phyloP scores from a whole-genome alignment of 1,140 invertebrate genomes.

The Hirudo medicinalis region DNA sequence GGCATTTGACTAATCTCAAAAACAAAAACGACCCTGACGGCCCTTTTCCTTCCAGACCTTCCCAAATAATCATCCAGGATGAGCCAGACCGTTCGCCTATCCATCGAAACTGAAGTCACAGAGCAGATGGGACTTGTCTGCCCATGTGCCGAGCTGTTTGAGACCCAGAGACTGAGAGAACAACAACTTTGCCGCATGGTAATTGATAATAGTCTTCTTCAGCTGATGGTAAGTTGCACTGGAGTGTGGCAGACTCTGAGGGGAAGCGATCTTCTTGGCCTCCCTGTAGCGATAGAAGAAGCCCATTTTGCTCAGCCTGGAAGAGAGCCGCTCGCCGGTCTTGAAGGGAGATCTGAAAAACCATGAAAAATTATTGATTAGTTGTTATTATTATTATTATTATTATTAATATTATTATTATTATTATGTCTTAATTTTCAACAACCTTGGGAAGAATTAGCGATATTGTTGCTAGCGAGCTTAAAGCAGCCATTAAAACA shows the following conservation, averaged over 20 bases:
- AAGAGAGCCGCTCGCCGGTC: constrained; percentile 15
- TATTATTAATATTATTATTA: background rate
- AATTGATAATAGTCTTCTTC: background rate
- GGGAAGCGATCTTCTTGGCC: background rate
- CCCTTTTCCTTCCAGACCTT: too few species aligned
- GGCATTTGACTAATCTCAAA: too few species aligned
- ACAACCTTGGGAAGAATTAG: background rate
- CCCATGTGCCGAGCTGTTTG: too few species aligned
- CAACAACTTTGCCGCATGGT: background rate
- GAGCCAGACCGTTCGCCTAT: too few species aligned
- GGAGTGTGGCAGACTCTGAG: background rate
- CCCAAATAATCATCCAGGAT: too few species aligned
- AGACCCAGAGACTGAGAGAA: too few species aligned
- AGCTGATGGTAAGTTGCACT: background rate
- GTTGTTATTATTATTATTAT: constrained; percentile 1
- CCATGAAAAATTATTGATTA: background rate
- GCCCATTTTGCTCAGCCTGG: constrained; percentile 23
- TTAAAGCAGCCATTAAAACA: background rate
- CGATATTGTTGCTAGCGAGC: background rate
- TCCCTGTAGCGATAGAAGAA: constrained; percentile 20
- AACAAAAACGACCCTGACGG: too few species aligned
- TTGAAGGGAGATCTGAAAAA: constrained; percentile 21
- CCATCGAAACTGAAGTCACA: too few species aligned
- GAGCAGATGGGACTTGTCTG: too few species aligned
- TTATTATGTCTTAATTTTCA: constrained; percentile 8